These are phyloP conservation scores for Meriones psammophilus DNA, from an alignment of 2,797 vertebrate genomes.

Conservation along the genomic window DNA sequence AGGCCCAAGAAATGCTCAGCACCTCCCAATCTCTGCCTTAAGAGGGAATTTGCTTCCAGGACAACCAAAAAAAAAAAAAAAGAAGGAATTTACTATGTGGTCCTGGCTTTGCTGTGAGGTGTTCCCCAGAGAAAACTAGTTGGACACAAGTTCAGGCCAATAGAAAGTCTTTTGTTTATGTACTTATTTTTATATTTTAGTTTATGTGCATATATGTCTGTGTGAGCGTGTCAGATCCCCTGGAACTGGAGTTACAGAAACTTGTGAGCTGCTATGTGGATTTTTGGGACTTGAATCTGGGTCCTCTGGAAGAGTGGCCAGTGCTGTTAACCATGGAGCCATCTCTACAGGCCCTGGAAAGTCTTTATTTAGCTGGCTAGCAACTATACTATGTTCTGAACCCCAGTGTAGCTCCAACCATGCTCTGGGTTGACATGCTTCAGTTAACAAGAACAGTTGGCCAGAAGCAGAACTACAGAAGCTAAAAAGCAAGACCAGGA, in stretches of 20 bases:
- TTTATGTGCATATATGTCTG: neutral
- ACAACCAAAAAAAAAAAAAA: neutral
- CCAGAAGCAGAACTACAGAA: neutral
- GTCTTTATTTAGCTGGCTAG: neutral
- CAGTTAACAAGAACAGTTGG: neutral
- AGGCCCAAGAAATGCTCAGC: too few species aligned
- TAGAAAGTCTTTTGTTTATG: neutral
- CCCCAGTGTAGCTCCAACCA: neutral
- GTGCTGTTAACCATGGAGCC: neutral
- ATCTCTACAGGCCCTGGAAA: neutral
- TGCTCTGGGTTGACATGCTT: neutral
- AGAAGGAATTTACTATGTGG: neutral
- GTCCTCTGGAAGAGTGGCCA: neutral
- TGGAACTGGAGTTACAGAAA: neutral
- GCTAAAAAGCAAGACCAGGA: too few species aligned
- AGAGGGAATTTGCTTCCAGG: neutral
- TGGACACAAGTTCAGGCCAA: neutral
- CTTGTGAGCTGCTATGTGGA: neutral
- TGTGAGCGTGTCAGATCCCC: neutral
- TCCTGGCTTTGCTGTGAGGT: neutral
- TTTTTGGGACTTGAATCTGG: neutral
- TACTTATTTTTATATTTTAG: neutral
- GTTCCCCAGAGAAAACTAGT: neutral
- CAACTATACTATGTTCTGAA: neutral
- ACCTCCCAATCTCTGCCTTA: neutral